These are phyloP conservation scores for Argyresthia albistria DNA, from an alignment of 2,888 invertebrate genomes.

Conservation along the genomic window DNA sequence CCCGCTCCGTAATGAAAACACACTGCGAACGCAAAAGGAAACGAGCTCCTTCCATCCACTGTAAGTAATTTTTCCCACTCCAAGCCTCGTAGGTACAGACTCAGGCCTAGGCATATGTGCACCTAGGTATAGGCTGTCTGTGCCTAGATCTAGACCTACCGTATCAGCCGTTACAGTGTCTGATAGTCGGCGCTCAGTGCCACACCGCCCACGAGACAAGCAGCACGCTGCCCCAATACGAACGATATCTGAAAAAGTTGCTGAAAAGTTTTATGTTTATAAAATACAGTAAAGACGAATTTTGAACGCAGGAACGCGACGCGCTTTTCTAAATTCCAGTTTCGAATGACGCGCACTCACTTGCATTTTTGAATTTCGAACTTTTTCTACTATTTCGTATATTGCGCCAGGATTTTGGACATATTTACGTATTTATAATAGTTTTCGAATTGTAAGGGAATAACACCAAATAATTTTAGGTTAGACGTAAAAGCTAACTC, in stretches of 20 bases:
- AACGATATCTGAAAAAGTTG: constrained; percentile 13
- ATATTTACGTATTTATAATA: background rate
- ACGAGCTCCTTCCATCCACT: background rate
- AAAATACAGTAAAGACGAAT: background rate
- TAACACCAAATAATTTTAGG: constrained; percentile 3
- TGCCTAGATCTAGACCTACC: constrained; percentile 39
- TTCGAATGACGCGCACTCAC: background rate
- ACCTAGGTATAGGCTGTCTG: constrained; percentile 22
- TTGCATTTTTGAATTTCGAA: constrained; percentile 11
- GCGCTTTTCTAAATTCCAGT: background rate
- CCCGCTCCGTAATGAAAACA: too few species aligned
- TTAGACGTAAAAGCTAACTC: constrained; percentile 26
- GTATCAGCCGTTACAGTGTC: constrained; percentile 44
- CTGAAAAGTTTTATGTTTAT: constrained; percentile 1
- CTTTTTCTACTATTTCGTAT: constrained; percentile 3
- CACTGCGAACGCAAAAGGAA: too few species aligned
- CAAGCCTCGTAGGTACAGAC: constrained; percentile 1
- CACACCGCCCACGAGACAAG: constrained; percentile 38
- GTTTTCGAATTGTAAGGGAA: constrained; percentile 2
- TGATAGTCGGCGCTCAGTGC: constrained; percentile 53
- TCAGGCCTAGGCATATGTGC: constrained; percentile 3
- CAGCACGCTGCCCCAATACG: constrained; percentile 35
- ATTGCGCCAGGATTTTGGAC: background rate
- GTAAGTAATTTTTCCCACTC: background rate
- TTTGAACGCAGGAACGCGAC: background rate